A percentile compares a stretch with the other conserved stretches of the same genome.
These are phyloP conservation scores for Epizoanthus rinbou DNA, from an alignment of 92 coral and sea anemone species.

Conservation along the genomic window DNA sequence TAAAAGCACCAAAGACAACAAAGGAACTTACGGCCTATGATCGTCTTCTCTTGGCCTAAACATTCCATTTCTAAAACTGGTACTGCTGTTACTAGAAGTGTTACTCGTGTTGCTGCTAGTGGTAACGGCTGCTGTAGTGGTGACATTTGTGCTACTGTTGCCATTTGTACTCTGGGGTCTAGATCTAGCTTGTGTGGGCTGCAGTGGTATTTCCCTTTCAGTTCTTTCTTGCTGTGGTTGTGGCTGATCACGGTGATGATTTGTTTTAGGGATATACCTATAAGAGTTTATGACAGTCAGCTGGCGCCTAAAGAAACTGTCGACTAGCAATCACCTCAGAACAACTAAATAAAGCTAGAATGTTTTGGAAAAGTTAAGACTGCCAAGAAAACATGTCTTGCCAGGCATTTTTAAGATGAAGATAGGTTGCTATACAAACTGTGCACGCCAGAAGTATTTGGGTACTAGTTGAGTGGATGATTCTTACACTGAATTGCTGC, in stretches of 20 bases:
- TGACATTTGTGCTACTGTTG: constrained; percentile 17
- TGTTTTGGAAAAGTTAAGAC: too few relatives aligned
- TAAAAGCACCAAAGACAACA: too few relatives aligned
- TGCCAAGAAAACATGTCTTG: too few relatives aligned
- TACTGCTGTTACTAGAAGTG: constrained; percentile 48
- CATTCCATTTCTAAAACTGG: constrained; percentile 28
- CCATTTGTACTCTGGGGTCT: constrained; percentile 71
- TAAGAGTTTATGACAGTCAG: not conserved
- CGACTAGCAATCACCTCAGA: not conserved
- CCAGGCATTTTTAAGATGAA: too few relatives aligned
- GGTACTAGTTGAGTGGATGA: too few relatives aligned
- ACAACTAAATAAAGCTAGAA: too few relatives aligned
- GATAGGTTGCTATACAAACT: too few relatives aligned
- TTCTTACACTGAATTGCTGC: too few relatives aligned
- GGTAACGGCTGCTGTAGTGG: constrained; percentile 33
- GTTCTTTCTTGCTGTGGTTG: constrained; percentile 64
- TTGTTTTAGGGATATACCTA: constrained; percentile 34
- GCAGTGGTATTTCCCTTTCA: constrained; percentile 59
- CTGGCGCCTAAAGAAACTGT: not conserved
- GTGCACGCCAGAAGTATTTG: too few relatives aligned
- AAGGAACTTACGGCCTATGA: constrained; percentile 19
- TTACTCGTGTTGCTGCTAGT: constrained; percentile 47
- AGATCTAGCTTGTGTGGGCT: constrained; percentile 51
- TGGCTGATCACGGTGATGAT: constrained; percentile 55
- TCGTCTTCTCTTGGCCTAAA: constrained; percentile 29